Percentiles rank a stretch among this genome's conserved stretches.
phyloP scores from a whole-genome alignment of 2,113 vertebrate species.

The Gymnarchus niloticus region DNA sequence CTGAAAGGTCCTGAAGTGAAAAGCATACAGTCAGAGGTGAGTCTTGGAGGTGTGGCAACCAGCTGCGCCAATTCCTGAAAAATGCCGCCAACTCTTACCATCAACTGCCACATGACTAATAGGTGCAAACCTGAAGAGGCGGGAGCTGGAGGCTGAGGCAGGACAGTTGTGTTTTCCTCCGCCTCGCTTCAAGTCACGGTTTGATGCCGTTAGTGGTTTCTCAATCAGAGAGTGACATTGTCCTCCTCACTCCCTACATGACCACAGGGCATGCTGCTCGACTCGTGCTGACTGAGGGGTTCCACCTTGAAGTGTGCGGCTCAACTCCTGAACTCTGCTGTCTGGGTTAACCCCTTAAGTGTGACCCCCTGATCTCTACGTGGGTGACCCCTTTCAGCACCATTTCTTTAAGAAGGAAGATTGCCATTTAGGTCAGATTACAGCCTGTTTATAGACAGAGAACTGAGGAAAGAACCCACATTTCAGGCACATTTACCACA shows the following conservation, averaged over 20 bases:
- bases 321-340: neutral
- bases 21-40: neutral
- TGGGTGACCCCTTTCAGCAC: neutral
- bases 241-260: conserved; percentile 4
- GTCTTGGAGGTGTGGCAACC: neutral
- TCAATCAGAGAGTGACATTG: conserved; percentile 1
- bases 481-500: neutral
- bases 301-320: neutral
- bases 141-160: neutral
- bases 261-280: neutral
- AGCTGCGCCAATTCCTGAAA: conserved; percentile 10
- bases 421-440: neutral
- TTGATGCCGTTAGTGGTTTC: neutral
- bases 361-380: neutral
- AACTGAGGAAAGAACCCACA: neutral
- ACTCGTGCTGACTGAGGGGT: neutral
- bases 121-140: conserved; percentile 19
- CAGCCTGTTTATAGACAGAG: neutral
- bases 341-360: neutral
- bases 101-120: conserved; percentile 4
- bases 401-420: neutral
- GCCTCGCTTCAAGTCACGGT: neutral
- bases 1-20: neutral
- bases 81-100: neutral
- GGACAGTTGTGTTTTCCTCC: neutral